Percentiles rank a stretch among this genome's conserved stretches.
Conservation (phyloP, 2,888 invertebrate genomes). For the Limnephilus rhombicus region DNA sequence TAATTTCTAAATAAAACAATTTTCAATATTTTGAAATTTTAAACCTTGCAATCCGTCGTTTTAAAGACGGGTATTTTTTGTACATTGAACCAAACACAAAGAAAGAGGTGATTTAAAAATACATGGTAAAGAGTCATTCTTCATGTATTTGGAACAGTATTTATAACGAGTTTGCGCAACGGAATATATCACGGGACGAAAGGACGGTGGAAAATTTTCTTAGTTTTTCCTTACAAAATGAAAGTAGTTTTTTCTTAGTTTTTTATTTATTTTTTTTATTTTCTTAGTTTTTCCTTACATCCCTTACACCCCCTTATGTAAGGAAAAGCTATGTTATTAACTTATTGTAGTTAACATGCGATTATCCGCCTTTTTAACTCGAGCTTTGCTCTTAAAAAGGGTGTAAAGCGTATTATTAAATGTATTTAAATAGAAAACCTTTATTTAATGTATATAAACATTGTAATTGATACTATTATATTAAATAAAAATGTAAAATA, state of each 20-base stretch:
- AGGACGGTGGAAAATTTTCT: not conserved
- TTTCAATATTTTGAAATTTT: not conserved
- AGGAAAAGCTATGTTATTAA: too few relatives aligned
- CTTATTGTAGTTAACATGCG: too few relatives aligned
- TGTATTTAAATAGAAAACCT: too few relatives aligned
- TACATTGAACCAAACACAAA: not conserved
- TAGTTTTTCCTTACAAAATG: not conserved
- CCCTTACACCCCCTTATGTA: too few relatives aligned
- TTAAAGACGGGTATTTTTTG: not conserved
- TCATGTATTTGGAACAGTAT: slow-evolving; percentile 16
- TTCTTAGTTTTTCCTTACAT: not conserved
- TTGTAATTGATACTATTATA: too few relatives aligned
- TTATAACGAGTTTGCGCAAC: not conserved
- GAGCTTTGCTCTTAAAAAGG: too few relatives aligned
- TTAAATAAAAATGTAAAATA: too few relatives aligned
- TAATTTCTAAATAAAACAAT: not conserved
- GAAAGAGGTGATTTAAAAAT: not conserved
- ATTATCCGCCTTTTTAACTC: too few relatives aligned
- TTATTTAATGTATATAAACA: too few relatives aligned
- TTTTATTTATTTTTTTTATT: too few relatives aligned
- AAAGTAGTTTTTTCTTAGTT: too few relatives aligned
- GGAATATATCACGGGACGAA: not conserved
- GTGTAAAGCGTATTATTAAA: too few relatives aligned
- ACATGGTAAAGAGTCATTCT: not conserved
- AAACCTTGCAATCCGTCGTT: not conserved